Base-by-base conservation (phyloP, 2,888 invertebrate genomes). In the Eubasilissa splendida region DNA sequence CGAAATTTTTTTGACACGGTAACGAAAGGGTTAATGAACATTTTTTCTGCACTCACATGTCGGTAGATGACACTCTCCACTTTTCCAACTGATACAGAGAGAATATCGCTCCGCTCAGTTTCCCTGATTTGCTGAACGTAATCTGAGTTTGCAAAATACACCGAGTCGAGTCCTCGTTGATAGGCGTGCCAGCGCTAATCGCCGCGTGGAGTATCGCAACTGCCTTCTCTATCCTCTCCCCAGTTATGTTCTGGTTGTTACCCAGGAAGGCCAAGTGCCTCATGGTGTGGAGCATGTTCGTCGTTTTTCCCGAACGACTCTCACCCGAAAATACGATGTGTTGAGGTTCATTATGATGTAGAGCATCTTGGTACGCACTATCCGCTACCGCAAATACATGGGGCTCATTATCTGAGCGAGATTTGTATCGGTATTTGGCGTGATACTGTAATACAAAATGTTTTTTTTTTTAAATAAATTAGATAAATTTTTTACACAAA, bases 341-440 rank as follows among this genome's bases (percentile, higher is more conserved):
- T 87, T 98, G 97, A 2, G 95, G 93, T 85, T 94, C 94, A 84
- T 95, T 94, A 87, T 97, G 96, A 87, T 98, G 98, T 84, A 97
- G 88, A 88, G 96, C 96, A 86, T 97, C 95, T 90, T 97, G 97
- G 87, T 95, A 97, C 56, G 97, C 96, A 82, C 95, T 94, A 86
- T 97, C 97, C 10, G 96, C 97, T 33, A 97, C 94, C 3, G 96
- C 93, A 87, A 95, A 98, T 85, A 97, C 95, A 86, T 98, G 98
- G 0, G 98, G 97, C 58, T 95, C 94, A 87, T 97, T 96, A 86
- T 97, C 96, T 3, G 96, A 96, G 84, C 96, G 93, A 0, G 96
- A 95, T 88, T 96, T 97, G 86, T 93, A 95, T 86, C 93, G 93
- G 86, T 97, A 97, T 88, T 94, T 95, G 84, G 91, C 90, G 86